Evolutionary conservation across 2,797 vertebrate genomes (phyloP).

Genomic region (Onychomys torridus): DNA sequence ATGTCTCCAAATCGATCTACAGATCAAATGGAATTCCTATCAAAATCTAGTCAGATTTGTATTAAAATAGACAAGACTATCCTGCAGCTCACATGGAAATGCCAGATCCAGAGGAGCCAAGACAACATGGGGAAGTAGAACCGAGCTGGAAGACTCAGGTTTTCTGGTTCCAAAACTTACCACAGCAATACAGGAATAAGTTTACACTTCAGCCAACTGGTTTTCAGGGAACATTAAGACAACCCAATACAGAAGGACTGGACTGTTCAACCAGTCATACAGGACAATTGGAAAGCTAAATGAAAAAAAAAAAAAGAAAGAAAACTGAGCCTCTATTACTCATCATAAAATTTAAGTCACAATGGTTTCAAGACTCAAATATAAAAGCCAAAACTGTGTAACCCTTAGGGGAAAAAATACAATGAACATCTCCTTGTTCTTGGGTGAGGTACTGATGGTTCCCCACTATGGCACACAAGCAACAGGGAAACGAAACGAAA

Average conservation of each 20-base stretch:
- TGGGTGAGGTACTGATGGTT: background rate
- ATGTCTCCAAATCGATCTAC: background rate
- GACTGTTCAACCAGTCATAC: background rate
- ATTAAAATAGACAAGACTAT: background rate
- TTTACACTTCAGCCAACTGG: background rate
- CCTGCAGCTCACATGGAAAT: background rate
- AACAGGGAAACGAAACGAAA: background rate
- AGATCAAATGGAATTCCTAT: background rate
- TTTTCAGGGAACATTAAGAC: background rate
- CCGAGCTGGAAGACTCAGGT: background rate
- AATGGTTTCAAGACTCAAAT: background rate
- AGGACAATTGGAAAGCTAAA: background rate
- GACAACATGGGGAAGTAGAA: background rate
- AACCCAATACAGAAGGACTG: background rate
- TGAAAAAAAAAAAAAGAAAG: background rate
- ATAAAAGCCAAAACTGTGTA: background rate
- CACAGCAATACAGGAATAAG: background rate
- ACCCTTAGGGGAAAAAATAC: background rate
- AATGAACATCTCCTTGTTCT: background rate
- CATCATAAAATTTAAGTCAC: background rate
- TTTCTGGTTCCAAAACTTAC: conserved; percentile 43
- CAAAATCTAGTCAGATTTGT: background rate
- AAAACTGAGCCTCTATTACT: background rate
- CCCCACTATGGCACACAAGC: background rate
- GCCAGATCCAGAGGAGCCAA: background rate